Evolutionary conservation across 2,888 invertebrate species (phyloP).

Genomic region (Salticus scenicus): DNA sequence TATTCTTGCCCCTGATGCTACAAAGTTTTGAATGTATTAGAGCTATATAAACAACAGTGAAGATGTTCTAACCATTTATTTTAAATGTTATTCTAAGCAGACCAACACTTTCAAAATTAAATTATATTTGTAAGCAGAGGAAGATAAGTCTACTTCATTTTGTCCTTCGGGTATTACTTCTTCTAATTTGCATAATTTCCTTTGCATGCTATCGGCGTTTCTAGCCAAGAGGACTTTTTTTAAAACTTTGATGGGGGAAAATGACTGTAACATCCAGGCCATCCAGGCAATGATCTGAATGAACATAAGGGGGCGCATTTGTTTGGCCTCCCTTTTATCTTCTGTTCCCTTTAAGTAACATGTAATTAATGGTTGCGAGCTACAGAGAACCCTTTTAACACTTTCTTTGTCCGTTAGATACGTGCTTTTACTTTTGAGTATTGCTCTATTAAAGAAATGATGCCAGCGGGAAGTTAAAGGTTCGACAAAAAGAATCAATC

Average conservation of each 20-base stretch:
- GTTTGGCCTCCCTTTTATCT: conserved; percentile 41
- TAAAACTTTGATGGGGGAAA: conserved; percentile 1
- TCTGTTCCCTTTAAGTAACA: conserved; percentile 35
- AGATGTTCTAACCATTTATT: conserved; percentile 35
- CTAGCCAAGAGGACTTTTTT: conserved; percentile 17
- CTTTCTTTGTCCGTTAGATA: conserved; percentile 32
- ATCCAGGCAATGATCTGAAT: conserved; percentile 26
- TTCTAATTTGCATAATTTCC: conserved; percentile 58
- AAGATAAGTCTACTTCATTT: conserved; percentile 28
- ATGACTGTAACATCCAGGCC: conserved; percentile 15
- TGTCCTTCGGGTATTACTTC: conserved; percentile 47
- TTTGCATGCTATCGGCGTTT: conserved; percentile 1
- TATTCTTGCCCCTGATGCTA: too few species aligned
- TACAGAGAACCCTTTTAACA: conserved; percentile 30
- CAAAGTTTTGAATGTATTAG: too few species aligned
- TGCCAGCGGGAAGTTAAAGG: conserved; percentile 19
- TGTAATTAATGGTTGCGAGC: conserved; percentile 52
- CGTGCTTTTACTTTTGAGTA: conserved; percentile 26
- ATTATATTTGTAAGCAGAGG: conserved; percentile 21
- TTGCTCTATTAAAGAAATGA: conserved; percentile 32
- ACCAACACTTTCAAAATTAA: conserved; percentile 11
- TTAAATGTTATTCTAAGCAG: conserved; percentile 22
- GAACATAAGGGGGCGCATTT: conserved; percentile 47
- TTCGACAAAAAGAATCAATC: too few species aligned
- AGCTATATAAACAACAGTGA: too few species aligned